Evolutionary conservation across 1,140 invertebrate genomes (phyloP), one percentile per base, ranked within the genome.

Genomic region (Druon quercuslanigerum): DNA sequence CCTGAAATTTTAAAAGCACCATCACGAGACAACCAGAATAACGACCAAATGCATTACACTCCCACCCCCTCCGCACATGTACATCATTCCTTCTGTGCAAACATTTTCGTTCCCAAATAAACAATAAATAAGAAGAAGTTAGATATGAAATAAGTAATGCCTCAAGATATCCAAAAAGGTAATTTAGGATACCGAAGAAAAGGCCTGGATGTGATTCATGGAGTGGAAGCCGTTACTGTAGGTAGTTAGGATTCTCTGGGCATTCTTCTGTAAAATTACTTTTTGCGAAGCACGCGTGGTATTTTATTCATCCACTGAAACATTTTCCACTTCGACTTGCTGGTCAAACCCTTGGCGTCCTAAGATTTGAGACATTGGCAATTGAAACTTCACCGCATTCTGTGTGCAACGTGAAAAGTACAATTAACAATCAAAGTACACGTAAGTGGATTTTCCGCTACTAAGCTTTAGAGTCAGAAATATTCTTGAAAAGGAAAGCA

Each of bases 201-300:
- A 25, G 20, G 33, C 40, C 16, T 46, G 16, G 60, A 66, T 66
- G 25, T 66, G 25, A 40, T 66, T 66, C 60, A 66, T 33, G 60
- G 60, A 66, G 14, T 66, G 25, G 14, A 66, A 66, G 40, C 25
- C 60, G n/a, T 66, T 46, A 66, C 33, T 66, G 40, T 46, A 33
- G 60, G 60, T 66, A 33, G 60, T 66, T 66, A 66, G 60, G 60
- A 40, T 66, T n/a, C 33, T 33, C 33, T 13, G 60, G 60, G 60
- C 40, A 66, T 66, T 66, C 60, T 40, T 40, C 60, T 66, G 60
- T 66, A 66, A 66, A 66, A 66, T 66, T 40, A 66, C 60, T 40
- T 66, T 66, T 66, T 66, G 60, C 60, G 60, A 66, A 66, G 16
- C 25, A 66, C 33, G 60, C 16, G 25, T 8, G 60, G 14, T 66